These are phyloP conservation scores for Heliconius sara DNA, from an alignment of 2,888 invertebrate species.

Conservation along the genomic window DNA sequence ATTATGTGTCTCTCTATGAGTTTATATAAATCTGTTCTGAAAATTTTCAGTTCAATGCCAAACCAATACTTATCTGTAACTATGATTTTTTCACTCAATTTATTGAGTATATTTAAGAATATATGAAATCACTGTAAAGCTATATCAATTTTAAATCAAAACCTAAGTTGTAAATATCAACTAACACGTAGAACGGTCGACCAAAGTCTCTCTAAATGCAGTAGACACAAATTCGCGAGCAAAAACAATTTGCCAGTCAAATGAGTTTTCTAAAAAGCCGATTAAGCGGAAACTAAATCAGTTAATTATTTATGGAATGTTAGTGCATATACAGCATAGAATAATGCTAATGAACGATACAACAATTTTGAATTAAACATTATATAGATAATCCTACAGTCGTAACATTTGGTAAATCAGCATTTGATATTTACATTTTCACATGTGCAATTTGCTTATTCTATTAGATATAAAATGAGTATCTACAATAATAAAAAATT, in stretches of 20 bases:
- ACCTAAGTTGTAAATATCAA: background rate
- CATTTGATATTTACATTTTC: conserved; percentile 35
- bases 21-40: no score
- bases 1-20: background rate
- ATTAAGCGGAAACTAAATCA: conserved; percentile 81
- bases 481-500: background rate
- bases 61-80: background rate
- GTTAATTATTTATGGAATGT: conserved; percentile 75
- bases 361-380: conserved; percentile 51
- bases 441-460: conserved; percentile 17
- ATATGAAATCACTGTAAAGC: background rate
- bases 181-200: background rate
- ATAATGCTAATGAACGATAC: conserved; percentile 52
- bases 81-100: background rate
- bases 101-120: background rate
- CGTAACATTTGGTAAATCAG: conserved; percentile 45
- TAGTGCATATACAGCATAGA: conserved; percentile 58
- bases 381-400: conserved; percentile 40
- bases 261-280: conserved; percentile 83
- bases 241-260: conserved; percentile 79
- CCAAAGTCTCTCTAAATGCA: conserved; percentile 55
- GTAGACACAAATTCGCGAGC: conserved; percentile 65
- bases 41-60: no score
- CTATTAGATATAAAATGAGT: background rate
- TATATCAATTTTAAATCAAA: background rate